Conservation (phyloP, 2,797 vertebrate genomes). For the Picus viridis region DNA sequence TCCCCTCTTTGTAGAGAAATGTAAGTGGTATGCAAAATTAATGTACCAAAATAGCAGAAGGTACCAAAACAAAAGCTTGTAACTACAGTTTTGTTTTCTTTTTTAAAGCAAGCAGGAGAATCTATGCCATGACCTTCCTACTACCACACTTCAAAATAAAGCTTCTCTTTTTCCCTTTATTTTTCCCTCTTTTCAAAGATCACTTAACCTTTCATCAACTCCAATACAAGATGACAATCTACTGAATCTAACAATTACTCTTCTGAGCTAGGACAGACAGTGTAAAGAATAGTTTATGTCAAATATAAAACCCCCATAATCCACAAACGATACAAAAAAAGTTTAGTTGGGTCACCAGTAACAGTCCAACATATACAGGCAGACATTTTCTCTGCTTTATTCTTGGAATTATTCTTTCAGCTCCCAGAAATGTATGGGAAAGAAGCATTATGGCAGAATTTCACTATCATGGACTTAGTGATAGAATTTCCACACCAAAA, state of each 20-base stretch:
- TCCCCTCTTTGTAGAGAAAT: background rate
- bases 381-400: background rate
- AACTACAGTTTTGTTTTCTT: background rate
- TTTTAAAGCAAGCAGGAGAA: background rate
- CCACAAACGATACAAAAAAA: background rate
- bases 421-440: background rate
- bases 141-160: background rate
- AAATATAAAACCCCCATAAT: background rate
- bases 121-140: background rate
- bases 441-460: background rate
- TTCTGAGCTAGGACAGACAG: background rate
- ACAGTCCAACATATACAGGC: background rate
- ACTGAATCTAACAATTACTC: background rate
- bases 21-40: background rate
- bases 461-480: background rate
- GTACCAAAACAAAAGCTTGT: background rate
- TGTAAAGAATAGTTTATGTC: background rate
- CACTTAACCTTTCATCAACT: background rate
- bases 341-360: background rate
- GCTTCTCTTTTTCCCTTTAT: background rate
- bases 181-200: background rate
- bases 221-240: background rate
- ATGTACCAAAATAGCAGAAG: background rate
- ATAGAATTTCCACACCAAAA: conserved; percentile 5
- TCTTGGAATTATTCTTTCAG: background rate